phyloP scores from a whole-genome alignment of 1,140 invertebrate genomes.

The Riptortus pedestris region DNA sequence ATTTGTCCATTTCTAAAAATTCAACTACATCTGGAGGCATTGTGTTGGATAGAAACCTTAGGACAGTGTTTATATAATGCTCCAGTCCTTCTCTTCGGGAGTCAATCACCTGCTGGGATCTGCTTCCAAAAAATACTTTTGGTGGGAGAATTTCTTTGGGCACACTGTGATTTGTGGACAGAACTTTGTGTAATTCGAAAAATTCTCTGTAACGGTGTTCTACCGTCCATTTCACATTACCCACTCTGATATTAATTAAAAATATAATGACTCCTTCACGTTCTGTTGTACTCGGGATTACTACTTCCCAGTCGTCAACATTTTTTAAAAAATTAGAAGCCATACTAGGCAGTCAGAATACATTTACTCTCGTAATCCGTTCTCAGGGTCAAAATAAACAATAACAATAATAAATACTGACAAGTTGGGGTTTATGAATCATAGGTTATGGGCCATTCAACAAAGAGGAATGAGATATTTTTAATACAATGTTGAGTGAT shows the following conservation, averaged over 20 bases:
- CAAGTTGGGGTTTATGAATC: too few relatives aligned
- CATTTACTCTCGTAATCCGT: too few relatives aligned
- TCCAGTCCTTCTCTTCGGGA: slow-evolving; percentile 67
- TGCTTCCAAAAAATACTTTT: slow-evolving; percentile 77
- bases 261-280: slow-evolving; percentile 53
- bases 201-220: slow-evolving; percentile 82
- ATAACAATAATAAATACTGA: too few relatives aligned
- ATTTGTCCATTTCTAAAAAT: slow-evolving; percentile 70
- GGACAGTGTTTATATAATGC: slow-evolving; percentile 64
- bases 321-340: slow-evolving; percentile 6
- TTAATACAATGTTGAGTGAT: too few relatives aligned
- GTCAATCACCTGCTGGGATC: slow-evolving; percentile 72
- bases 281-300: slow-evolving; percentile 45
- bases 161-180: slow-evolving; percentile 65
- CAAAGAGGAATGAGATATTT: too few relatives aligned
- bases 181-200: slow-evolving; percentile 69
- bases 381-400: too few relatives aligned
- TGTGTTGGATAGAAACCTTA: slow-evolving; percentile 57
- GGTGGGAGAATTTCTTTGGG: slow-evolving; percentile 76
- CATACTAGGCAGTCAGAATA: too few relatives aligned
- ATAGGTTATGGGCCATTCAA: too few relatives aligned
- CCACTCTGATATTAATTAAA: slow-evolving; percentile 54
- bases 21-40: slow-evolving; percentile 64
- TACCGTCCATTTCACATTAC: slow-evolving; percentile 65
- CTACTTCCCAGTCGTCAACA: slow-evolving; percentile 14